Conservation (phyloP, 35 echinoderm and acorn worm genomes). For the Eucidaris tribuloides region DNA sequence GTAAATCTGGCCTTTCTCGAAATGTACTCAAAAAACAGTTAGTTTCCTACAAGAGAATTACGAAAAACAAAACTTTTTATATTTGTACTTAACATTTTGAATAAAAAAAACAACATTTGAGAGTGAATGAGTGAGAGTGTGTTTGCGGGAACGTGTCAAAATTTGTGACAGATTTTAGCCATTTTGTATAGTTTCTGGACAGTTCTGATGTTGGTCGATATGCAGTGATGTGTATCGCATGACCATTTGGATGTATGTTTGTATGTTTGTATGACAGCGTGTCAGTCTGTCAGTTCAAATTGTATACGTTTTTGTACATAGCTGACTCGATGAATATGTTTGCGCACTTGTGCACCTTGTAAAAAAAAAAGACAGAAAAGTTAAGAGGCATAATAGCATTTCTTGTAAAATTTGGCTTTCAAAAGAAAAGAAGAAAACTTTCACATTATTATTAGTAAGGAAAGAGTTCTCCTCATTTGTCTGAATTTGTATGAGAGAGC, state of each 20-base stretch:
- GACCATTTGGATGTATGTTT: neutral
- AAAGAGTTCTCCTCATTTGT: no score
- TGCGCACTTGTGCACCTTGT: neutral
- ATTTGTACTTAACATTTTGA: no score
- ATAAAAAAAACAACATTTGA: no score
- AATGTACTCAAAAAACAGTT: no score
- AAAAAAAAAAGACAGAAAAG: neutral
- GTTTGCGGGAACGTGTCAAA: neutral
- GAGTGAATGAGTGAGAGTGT: no score
- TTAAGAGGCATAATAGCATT: neutral
- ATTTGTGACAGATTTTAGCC: neutral
- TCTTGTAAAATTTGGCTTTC: conserved; percentile 18
- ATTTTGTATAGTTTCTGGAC: neutral
- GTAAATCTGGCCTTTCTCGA: no score
- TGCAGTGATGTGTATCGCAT: neutral
- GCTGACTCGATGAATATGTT: neutral
- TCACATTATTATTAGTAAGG: conserved; percentile 17
- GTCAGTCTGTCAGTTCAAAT: neutral
- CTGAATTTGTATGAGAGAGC: neutral
- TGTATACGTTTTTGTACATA: neutral
- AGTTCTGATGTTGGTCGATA: neutral
- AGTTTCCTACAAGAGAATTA: no score
- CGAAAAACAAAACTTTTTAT: no score
- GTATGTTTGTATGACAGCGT: neutral
- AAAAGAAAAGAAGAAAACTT: conserved; percentile 7